Percentiles rank a stretch among this genome's conserved stretches.
These are phyloP conservation scores for Gastrophysa polygoni DNA, from an alignment of 2,888 invertebrate species.

Conservation along the genomic window DNA sequence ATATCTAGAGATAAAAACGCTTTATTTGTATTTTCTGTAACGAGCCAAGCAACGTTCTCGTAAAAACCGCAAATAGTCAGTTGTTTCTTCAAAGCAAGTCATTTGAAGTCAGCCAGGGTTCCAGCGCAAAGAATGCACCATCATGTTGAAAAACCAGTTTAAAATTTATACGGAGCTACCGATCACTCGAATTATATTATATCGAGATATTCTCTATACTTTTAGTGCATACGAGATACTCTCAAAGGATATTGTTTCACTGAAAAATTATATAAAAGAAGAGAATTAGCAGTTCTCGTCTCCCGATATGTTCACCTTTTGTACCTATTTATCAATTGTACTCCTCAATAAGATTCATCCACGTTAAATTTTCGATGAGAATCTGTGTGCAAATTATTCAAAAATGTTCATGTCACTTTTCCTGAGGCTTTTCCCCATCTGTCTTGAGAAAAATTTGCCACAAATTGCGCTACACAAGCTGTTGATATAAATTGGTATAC, in stretches of 20 bases:
- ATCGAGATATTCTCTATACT: conserved; percentile 25
- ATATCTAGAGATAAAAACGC: not conserved
- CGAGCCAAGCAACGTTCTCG: not conserved
- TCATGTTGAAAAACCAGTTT: conserved; percentile 40
- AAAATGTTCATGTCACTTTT: no score
- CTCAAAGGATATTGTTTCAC: not conserved
- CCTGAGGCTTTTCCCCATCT: no score
- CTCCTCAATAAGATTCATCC: no score
- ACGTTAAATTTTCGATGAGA: no score
- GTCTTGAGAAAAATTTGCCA: no score
- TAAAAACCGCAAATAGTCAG: not conserved
- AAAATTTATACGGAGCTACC: conserved; percentile 39
- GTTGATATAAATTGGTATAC: no score
- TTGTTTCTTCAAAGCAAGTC: conserved; percentile 9
- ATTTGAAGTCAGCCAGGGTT: conserved; percentile 28
- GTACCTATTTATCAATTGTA: no score
- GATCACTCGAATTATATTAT: conserved; percentile 36
- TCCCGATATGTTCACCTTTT: no score
- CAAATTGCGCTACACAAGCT: no score
- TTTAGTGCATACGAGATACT: not conserved
- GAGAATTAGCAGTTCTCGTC: no score
- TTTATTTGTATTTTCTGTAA: not conserved
- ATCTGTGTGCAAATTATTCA: no score
- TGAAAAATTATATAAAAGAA: no score
- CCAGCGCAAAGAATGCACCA: conserved; percentile 27